A percentile compares a stretch with the other conserved stretches of the same genome.
phyloP scores from a whole-genome alignment of 2,888 invertebrate species.

The Cheilosia vulpina region DNA sequence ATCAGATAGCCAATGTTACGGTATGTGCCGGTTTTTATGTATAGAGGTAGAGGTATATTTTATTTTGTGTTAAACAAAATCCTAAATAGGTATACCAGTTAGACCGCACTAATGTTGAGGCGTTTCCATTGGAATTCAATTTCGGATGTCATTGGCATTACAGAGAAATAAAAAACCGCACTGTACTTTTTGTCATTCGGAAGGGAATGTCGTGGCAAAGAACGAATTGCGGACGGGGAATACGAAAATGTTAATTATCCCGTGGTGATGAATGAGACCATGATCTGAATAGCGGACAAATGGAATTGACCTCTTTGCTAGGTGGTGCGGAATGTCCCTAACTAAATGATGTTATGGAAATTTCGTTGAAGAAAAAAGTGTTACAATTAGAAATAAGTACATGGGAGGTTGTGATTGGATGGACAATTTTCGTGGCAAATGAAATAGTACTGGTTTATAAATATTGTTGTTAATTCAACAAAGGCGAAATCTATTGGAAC shows the following conservation, averaged over 20 bases:
- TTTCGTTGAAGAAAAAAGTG: background rate
- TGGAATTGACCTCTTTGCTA: constrained; percentile 73
- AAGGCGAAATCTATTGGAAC: too few species aligned
- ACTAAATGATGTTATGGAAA: constrained; percentile 11
- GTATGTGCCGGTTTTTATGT: constrained; percentile 67
- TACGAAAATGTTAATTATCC: constrained; percentile 50
- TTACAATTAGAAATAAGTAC: background rate
- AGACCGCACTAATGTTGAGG: constrained; percentile 35
- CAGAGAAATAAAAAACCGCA: constrained; percentile 1
- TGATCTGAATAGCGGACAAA: constrained; percentile 59
- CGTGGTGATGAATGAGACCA: constrained; percentile 49
- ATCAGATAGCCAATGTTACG: constrained; percentile 77
- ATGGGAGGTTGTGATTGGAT: too few species aligned
- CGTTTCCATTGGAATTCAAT: constrained; percentile 46
- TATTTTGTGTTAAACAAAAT: constrained; percentile 43
- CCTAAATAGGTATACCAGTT: constrained; percentile 39
- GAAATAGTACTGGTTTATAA: too few species aligned
- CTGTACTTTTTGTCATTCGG: background rate
- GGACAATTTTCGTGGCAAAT: too few species aligned
- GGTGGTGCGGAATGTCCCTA: constrained; percentile 62
- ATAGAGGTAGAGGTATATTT: too few species aligned
- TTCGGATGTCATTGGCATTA: constrained; percentile 72
- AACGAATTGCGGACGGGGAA: background rate
- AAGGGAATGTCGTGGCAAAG: background rate
- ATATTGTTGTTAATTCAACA: too few species aligned